A percentile compares a stretch with the other conserved stretches of the same genome.
Conservation (phyloP, 2,888 invertebrate genomes). For the Chrysolina haemoptera region DNA sequence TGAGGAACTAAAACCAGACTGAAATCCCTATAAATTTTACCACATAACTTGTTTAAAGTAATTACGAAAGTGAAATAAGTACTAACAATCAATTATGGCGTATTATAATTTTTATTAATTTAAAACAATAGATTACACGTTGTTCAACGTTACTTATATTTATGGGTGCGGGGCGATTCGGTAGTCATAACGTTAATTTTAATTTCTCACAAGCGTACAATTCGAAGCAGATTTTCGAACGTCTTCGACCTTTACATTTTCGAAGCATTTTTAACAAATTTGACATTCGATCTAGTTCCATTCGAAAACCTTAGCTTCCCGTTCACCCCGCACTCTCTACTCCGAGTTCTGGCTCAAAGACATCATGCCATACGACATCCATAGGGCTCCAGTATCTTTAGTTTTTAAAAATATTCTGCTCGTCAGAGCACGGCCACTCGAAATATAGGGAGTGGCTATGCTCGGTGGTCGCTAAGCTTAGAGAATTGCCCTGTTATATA, state of each 20-base stretch:
- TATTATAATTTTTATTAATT: slow-evolving; percentile 38
- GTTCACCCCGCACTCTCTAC: slow-evolving; percentile 27
- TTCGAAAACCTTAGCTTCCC: not conserved
- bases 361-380: slow-evolving; percentile 37
- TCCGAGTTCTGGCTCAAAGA: slow-evolving; percentile 30
- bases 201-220: slow-evolving; percentile 3
- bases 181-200: not conserved
- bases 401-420: slow-evolving; percentile 45
- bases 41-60: slow-evolving; percentile 50
- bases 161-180: slow-evolving; percentile 31
- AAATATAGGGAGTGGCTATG: slow-evolving; percentile 29
- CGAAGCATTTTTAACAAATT: not conserved
- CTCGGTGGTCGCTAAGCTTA: slow-evolving; percentile 61
- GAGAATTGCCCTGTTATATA: slow-evolving; percentile 69
- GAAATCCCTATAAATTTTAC: slow-evolving; percentile 52
- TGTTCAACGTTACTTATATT: slow-evolving; percentile 36
- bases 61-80: slow-evolving; percentile 57
- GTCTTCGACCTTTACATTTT: not conserved
- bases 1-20: slow-evolving; percentile 65
- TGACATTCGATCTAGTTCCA: not conserved
- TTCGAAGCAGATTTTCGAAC: not conserved
- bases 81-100: slow-evolving; percentile 61
- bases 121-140: slow-evolving; percentile 42
- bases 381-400: slow-evolving; percentile 51
- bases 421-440: slow-evolving; percentile 41